Percentiles rank a stretch among this genome's conserved stretches.
phyloP scores from a whole-genome alignment of 1,140 invertebrate species.

The Wiebesia pumilae region DNA sequence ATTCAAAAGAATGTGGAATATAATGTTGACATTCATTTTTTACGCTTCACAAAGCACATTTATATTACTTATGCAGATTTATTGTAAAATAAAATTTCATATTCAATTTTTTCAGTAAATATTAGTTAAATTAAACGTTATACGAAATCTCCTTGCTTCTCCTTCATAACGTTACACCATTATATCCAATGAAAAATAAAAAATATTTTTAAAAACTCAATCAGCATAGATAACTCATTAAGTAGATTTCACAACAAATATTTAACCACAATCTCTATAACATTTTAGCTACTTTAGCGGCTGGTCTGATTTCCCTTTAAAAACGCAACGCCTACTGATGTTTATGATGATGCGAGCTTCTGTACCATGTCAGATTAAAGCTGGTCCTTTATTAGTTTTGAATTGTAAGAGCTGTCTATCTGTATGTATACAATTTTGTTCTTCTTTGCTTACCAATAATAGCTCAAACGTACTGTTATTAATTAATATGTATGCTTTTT shows the following conservation, averaged over 20 bases:
- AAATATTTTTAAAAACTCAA: too few relatives aligned
- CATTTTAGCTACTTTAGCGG: slow-evolving; percentile 5
- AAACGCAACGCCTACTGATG: neutral
- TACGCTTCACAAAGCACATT: too few relatives aligned
- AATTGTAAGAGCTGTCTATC: neutral
- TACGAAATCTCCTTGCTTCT: too few relatives aligned
- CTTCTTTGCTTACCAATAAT: neutral
- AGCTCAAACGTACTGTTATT: neutral
- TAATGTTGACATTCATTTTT: too few relatives aligned
- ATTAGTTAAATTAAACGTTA: too few relatives aligned
- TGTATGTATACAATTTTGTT: neutral
- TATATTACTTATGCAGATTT: neutral
- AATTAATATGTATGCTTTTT: neutral
- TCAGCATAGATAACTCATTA: too few relatives aligned
- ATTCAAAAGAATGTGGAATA: too few relatives aligned
- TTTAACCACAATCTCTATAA: neutral
- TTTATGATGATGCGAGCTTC: slow-evolving; percentile 18
- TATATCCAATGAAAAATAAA: too few relatives aligned
- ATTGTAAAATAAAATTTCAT: neutral
- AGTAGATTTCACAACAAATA: neutral
- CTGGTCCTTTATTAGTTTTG: slow-evolving; percentile 1
- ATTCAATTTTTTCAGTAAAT: too few relatives aligned
- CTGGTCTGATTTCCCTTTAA: slow-evolving; percentile 25
- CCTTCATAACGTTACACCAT: too few relatives aligned
- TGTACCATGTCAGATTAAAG: slow-evolving; percentile 1